A percentile compares a stretch with the other conserved stretches of the same genome.
These are phyloP conservation scores for Elmis aenea DNA, from an alignment of 2,888 invertebrate species.

Conservation along the genomic window DNA sequence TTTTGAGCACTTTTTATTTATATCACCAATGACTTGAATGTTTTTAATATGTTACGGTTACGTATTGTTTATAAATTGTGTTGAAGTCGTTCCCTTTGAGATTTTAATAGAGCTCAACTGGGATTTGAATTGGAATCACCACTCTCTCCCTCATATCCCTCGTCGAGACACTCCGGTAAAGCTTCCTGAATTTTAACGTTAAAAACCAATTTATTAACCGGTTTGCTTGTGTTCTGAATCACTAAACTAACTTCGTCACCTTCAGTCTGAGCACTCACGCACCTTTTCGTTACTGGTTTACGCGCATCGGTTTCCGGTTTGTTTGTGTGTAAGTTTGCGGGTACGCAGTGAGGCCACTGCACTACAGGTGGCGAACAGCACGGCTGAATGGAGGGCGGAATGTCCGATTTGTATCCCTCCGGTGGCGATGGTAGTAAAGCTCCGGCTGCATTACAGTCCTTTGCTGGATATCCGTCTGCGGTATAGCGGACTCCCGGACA, in stretches of 20 bases:
- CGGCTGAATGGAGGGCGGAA: conserved; percentile 45
- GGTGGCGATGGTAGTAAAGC: conserved; percentile 59
- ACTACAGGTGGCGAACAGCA: conserved; percentile 35
- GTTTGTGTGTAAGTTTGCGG: conserved; percentile 35
- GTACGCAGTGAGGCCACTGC: conserved; percentile 54
- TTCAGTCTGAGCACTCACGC: conserved; percentile 56
- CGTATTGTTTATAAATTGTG: no score
- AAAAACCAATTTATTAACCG: conserved; percentile 23
- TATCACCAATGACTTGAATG: no score
- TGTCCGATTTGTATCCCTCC: conserved; percentile 63
- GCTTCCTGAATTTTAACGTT: conserved; percentile 34
- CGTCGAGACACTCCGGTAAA: conserved; percentile 78
- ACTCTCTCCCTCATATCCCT: conserved; percentile 83
- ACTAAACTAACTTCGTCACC: conserved; percentile 22
- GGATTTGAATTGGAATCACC: no score
- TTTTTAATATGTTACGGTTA: no score
- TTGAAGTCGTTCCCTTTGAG: no score
- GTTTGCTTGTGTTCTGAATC: conserved; percentile 13
- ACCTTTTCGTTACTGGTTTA: conserved; percentile 50
- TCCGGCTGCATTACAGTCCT: conserved; percentile 23
- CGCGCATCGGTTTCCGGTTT: conserved; percentile 23
- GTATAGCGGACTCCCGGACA: conserved; percentile 66
- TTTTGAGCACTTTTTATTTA: no score
- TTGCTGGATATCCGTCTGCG: conserved; percentile 69
- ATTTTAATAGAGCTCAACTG: no score